A percentile compares a stretch with the other conserved stretches of the same genome.
These are phyloP conservation scores for Zoanthus sociatus DNA, from an alignment of 92 coral and sea anemone species.

Conservation along the genomic window DNA sequence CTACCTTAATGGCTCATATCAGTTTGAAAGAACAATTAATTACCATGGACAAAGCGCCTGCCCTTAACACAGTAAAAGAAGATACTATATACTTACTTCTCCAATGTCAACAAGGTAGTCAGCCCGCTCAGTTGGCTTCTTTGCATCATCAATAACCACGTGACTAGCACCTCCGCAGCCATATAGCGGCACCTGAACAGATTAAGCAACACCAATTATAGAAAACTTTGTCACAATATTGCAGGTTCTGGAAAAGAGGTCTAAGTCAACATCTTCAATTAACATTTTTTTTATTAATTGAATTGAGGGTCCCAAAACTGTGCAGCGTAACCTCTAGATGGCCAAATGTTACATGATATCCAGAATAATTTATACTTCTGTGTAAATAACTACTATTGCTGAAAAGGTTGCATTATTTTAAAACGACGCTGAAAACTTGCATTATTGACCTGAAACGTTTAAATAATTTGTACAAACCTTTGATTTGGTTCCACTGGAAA, in stretches of 20 bases:
- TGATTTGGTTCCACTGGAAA: conserved; percentile 67
- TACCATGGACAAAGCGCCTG: neutral
- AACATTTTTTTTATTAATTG: too few relatives aligned
- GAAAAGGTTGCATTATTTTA: too few relatives aligned
- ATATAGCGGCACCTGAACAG: conserved; percentile 83
- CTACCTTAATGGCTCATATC: too few relatives aligned
- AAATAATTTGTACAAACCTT: conserved; percentile 63
- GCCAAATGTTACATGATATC: too few relatives aligned
- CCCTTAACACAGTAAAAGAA: neutral
- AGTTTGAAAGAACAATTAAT: neutral
- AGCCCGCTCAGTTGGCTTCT: conserved; percentile 76
- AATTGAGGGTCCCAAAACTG: too few relatives aligned
- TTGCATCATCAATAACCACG: conserved; percentile 78
- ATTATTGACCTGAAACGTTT: too few relatives aligned
- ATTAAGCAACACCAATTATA: neutral
- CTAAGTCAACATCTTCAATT: too few relatives aligned
- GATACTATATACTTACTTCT: conserved; percentile 67
- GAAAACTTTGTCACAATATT: neutral
- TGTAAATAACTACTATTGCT: too few relatives aligned
- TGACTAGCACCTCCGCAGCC: conserved; percentile 98
- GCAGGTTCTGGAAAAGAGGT: too few relatives aligned
- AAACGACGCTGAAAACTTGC: too few relatives aligned
- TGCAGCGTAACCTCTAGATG: too few relatives aligned
- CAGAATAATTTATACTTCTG: too few relatives aligned
- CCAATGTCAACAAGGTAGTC: conserved; percentile 88